Evolutionary conservation across 2,797 vertebrate species (phyloP).

Genomic region (Pygocentrus nattereri): DNA sequence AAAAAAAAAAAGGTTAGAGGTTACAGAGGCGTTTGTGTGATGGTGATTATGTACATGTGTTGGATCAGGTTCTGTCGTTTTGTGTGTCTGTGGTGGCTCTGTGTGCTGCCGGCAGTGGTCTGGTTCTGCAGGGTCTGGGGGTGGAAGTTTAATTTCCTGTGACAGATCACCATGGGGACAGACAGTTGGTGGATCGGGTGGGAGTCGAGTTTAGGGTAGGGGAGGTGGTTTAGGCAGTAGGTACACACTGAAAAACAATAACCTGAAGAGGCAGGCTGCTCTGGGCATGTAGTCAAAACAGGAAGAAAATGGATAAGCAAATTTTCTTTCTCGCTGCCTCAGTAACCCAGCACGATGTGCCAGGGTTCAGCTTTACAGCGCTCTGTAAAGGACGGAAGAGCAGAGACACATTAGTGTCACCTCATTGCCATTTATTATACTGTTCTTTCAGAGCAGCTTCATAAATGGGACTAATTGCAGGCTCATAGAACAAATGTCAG

Average conservation of each 20-base stretch:
- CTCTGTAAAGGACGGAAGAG: slow-evolving; percentile 34
- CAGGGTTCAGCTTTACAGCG: slow-evolving; percentile 10
- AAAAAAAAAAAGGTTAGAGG: no score
- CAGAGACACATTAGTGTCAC: slow-evolving; percentile 48
- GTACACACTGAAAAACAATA: slow-evolving; percentile 45
- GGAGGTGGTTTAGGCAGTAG: no score
- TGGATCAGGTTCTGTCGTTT: background rate
- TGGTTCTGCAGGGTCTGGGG: slow-evolving; percentile 28
- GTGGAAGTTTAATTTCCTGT: slow-evolving; percentile 65
- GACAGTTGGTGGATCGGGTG: slow-evolving; percentile 27
- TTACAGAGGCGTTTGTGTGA: background rate
- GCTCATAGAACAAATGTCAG: slow-evolving; percentile 48
- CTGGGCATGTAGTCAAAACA: slow-evolving; percentile 15
- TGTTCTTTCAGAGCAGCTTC: slow-evolving; percentile 44
- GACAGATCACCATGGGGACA: slow-evolving; percentile 52
- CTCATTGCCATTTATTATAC: slow-evolving; percentile 57
- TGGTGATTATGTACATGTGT: background rate
- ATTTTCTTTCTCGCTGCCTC: slow-evolving; percentile 6
- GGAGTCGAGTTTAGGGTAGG: no score
- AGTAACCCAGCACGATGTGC: slow-evolving; percentile 2
- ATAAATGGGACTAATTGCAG: slow-evolving; percentile 56
- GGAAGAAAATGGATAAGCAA: slow-evolving; percentile 18
- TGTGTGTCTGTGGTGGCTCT: background rate
- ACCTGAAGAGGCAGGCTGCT: slow-evolving; percentile 32
- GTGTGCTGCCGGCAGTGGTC: slow-evolving; percentile 6